Percentiles rank a stretch among this genome's conserved stretches.
phyloP scores from a whole-genome alignment of 92 coral and sea anemone species.

The Epizoanthus ramosus region DNA sequence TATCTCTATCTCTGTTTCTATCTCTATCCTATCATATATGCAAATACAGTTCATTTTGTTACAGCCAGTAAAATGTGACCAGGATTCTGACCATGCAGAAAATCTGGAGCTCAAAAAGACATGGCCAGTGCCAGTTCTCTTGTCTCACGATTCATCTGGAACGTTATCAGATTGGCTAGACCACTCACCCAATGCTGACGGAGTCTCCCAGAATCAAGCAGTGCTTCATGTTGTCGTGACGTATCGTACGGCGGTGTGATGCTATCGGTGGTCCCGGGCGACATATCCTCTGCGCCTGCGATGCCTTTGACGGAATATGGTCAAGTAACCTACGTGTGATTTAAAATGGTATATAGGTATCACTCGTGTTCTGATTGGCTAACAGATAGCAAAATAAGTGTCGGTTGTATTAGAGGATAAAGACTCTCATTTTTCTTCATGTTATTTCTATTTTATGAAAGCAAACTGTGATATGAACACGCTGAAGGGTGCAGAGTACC shows the following conservation, averaged over 20 bases:
- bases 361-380: not conserved
- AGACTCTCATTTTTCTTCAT: not conserved
- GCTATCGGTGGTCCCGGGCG: slow-evolving; percentile 59
- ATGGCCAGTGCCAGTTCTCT: not conserved
- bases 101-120: too few relatives aligned
- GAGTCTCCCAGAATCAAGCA: slow-evolving; percentile 75
- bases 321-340: slow-evolving; percentile 45
- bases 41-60: too few relatives aligned
- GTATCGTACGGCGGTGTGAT: slow-evolving; percentile 7
- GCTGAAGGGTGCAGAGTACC: too few relatives aligned
- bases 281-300: slow-evolving; percentile 57
- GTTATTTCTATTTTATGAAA: too few relatives aligned
- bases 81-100: too few relatives aligned
- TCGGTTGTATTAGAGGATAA: too few relatives aligned
- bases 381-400: not conserved
- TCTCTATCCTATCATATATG: too few relatives aligned
- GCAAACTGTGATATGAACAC: too few relatives aligned
- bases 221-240: slow-evolving; percentile 33
- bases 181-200: slow-evolving; percentile 65
- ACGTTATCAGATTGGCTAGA: not conserved
- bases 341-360: not conserved
- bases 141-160: not conserved
- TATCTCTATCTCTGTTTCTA: too few relatives aligned
- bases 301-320: slow-evolving; percentile 46
- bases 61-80: too few relatives aligned